Percentiles rank a stretch among this genome's conserved stretches.
phyloP scores from a whole-genome alignment of 2,113 vertebrate genomes.

The Chaetura pelagica region DNA sequence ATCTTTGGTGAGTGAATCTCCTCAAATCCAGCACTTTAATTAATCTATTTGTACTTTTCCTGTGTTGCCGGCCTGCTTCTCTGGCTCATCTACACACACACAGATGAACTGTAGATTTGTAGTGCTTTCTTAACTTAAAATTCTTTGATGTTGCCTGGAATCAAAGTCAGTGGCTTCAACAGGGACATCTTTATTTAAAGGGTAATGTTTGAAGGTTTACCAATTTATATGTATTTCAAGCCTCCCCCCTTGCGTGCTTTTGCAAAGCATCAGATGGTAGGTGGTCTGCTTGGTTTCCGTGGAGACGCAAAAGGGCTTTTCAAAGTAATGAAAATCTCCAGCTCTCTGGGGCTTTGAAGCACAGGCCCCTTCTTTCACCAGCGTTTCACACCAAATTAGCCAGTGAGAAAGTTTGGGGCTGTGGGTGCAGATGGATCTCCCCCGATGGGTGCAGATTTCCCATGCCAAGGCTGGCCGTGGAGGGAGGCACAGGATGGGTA shows the following conservation, averaged over 20 bases:
- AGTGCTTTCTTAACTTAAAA: conserved; percentile 39
- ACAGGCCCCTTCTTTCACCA: background rate
- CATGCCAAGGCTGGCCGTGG: background rate
- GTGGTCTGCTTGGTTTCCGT: conserved; percentile 72
- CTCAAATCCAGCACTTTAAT: conserved; percentile 66
- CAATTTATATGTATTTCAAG: conserved; percentile 45
- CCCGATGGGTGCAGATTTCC: rapidly evolving
- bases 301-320: conserved; percentile 61
- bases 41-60: conserved; percentile 66
- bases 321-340: conserved; percentile 39
- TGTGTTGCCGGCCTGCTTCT: conserved; percentile 52
- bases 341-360: conserved; percentile 36
- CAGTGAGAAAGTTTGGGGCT: background rate
- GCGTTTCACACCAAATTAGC: background rate
- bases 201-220: conserved; percentile 65
- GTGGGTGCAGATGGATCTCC: background rate
- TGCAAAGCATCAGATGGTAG: conserved; percentile 53
- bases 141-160: conserved; percentile 59
- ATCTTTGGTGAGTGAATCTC: conserved; percentile 31
- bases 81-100: background rate
- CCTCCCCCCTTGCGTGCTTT: conserved; percentile 18
- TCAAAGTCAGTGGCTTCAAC: conserved; percentile 49
- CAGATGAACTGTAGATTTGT: conserved; percentile 53
- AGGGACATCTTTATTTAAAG: conserved; percentile 69
- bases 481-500: background rate